Evolutionary conservation across 2,888 invertebrate species (phyloP), one percentile per base, ranked within the genome.

Genomic region (Nysson spinosus): DNA sequence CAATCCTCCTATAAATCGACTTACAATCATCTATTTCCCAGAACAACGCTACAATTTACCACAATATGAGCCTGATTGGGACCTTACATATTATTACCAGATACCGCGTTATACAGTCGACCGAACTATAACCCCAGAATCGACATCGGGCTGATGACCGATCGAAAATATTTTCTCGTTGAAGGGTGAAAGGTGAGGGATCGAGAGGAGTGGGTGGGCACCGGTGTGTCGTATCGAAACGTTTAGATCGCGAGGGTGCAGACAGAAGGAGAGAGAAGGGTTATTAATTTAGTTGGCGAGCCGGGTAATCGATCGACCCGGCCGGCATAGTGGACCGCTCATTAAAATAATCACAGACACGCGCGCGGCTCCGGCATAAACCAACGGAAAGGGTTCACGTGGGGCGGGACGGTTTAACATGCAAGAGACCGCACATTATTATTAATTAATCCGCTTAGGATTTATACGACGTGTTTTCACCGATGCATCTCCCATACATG

Each of bases 261-360:
- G 20, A 26, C 14, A 20, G 44, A 19, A 3, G 11, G 51, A 17
- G 22, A 9, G 28, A 20, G 35, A 44, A 35, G 52, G 69, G 67
- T 72, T 77, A 79, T 79, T 79, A 79, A 79, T 79, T 79, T 77
- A 62, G 61, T 62, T 67, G 67, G 71, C 63, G 63, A 68, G 68
- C 57, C 44, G 57, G 62, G 68, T 67, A 77, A 79, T 79, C 77
- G 77, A 79, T 79, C 70, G 69, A 44, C 46, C 70, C 52, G 52
- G 61, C 52, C 34, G 70, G 64, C 64, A 50, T 64, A 64, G 69
- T 50, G 56, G 69, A 47, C 42, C 66, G 69, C 75, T 72, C 72
- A 76, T 79, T 79, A 76, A 75, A 79, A 78, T 78, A 77, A 77
- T 67, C 70, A 73, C 62, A 72, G 56, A 69, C 70, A 76, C 69